Percentiles rank a stretch among this genome's conserved stretches.
phyloP scores from a whole-genome alignment of 2,888 invertebrate species.

The Bellardia bayeri region DNA sequence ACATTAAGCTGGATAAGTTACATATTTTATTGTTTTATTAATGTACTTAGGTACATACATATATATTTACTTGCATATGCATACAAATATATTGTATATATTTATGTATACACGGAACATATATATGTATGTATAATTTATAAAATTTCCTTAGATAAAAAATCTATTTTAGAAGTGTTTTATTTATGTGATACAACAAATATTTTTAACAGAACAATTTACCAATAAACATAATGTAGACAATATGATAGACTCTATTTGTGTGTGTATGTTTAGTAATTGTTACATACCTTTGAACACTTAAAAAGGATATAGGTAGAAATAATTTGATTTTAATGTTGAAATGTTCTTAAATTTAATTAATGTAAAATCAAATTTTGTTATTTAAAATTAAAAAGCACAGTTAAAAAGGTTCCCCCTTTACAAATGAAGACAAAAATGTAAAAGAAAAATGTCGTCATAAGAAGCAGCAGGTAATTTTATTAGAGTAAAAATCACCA shows the following conservation, averaged over 20 bases:
- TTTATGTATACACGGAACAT: not conserved
- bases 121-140: not conserved
- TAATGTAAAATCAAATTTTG: not conserved
- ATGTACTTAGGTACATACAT: slow-evolving; percentile 20
- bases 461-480: slow-evolving; percentile 63
- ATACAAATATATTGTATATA: not conserved
- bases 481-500: slow-evolving; percentile 38
- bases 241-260: not conserved
- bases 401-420: not conserved
- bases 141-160: not conserved
- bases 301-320: not conserved
- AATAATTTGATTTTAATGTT: not conserved
- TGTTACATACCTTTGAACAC: slow-evolving; percentile 34
- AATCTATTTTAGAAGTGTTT: not conserved
- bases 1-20: not conserved
- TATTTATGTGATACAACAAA: not conserved
- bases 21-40: not conserved
- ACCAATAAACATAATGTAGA: not conserved
- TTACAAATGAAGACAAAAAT: slow-evolving; percentile 23
- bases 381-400: slow-evolving; percentile 14
- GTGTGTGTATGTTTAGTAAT: not conserved
- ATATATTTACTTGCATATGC: not conserved
- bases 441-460: slow-evolving; percentile 60
- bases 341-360: slow-evolving; percentile 6
- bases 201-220: not conserved